phyloP scores from a whole-genome alignment of 1,140 invertebrate genomes.

The Drosophila chauvacae region DNA sequence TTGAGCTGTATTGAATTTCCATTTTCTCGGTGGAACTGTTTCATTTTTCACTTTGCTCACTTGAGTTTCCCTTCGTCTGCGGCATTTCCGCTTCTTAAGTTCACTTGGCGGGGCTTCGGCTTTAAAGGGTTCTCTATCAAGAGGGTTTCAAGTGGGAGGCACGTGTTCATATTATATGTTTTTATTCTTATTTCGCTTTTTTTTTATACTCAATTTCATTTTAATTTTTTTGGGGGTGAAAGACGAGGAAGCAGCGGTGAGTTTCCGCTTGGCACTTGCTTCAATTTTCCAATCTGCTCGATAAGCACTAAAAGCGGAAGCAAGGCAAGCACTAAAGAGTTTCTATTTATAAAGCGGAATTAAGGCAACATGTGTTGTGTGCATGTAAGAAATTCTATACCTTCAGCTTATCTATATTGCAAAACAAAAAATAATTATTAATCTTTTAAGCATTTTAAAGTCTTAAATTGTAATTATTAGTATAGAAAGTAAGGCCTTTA shows the following conservation, averaged over 20 bases:
- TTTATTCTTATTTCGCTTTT: slow-evolving; percentile 10
- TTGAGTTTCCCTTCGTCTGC: slow-evolving; percentile 41
- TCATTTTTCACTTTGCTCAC: slow-evolving; percentile 42
- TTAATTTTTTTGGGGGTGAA: slow-evolving; percentile 8
- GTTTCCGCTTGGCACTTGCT: slow-evolving; percentile 45
- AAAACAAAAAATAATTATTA: background rate
- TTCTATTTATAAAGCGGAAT: slow-evolving; percentile 35
- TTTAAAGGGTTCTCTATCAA: slow-evolving; percentile 36
- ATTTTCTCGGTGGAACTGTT: slow-evolving; percentile 7
- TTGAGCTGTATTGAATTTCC: slow-evolving; percentile 19
- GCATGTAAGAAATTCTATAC: slow-evolving; percentile 5
- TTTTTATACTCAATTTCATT: background rate
- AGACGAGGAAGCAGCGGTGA: slow-evolving; percentile 20
- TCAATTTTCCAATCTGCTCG: slow-evolving; percentile 28
- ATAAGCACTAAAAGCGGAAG: slow-evolving; percentile 55
- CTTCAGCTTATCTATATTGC: background rate
- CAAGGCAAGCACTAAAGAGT: slow-evolving; percentile 40
- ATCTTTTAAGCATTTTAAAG: slow-evolving; percentile 8
- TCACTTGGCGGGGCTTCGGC: slow-evolving; percentile 34
- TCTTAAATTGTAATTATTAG: background rate
- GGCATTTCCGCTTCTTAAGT: slow-evolving; percentile 59
- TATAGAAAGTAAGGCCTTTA: background rate
- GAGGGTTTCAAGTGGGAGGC: slow-evolving; percentile 38
- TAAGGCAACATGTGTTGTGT: slow-evolving; percentile 27
- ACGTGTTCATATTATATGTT: slow-evolving; percentile 43